Evolutionary conservation across 1,140 invertebrate species (phyloP), one percentile per base, ranked within the genome.

Genomic region (Akabosia matsudoensis): DNA sequence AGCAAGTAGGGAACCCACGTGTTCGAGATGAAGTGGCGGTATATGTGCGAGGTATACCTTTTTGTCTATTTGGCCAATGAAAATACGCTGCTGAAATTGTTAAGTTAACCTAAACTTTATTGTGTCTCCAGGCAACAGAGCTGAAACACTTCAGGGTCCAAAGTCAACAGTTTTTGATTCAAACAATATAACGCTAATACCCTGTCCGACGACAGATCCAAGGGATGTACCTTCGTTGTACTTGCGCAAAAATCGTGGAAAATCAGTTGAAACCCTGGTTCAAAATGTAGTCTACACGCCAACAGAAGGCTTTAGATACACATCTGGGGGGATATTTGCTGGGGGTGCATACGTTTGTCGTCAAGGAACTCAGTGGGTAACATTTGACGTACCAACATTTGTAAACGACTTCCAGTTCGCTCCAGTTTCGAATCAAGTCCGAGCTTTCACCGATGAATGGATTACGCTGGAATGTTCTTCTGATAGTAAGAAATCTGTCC

Each of bases 171-270:
- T 45, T 45, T 7, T 18, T 45, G 37, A 45, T 18, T 10, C 37
- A 45, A 18, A 7, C 24, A 30, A 67, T 30, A 4, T 22, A 2
- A 30, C 7, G 2, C 24, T 72, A 28, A 51, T 72, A 30, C 70
- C 70, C n/a, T 72, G 70, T 37, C 37, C 70, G 3, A 72, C 70
- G 1, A 72, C 70, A 14, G n/a, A 34, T 51, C 70, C 70, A 16
- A 45, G 18, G 18, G 7, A 33, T 2, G 28, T 1, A 10, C 70
- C 70, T 14, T 14, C 37, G 1, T 4, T 51, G n/a, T 28, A 30
- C 7, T 51, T 22, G 7, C 33, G 10, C 3, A 1, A 10, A 2
- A 45, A 3, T 67, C 28, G 54, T 7, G 24, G 24, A 13, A 64
- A 22, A 24, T 10, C 56, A 7, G n/a, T n/a, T 30, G 33, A 72